These are phyloP conservation scores for Equus przewalskii DNA, from an alignment of 2,113 vertebrate species.

Conservation along the genomic window DNA sequence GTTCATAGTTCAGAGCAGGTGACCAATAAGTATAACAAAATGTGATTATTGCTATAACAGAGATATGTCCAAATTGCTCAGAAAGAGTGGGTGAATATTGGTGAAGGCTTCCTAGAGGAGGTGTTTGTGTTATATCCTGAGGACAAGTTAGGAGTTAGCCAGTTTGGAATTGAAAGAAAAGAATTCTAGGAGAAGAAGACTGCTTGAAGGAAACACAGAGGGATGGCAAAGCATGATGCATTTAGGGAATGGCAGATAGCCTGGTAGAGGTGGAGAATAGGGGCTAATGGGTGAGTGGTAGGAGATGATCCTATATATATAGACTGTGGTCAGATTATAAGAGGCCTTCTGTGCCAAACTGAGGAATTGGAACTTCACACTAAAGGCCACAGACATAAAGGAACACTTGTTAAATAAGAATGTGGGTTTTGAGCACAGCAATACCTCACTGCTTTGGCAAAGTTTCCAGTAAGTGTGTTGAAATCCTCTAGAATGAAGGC, in stretches of 20 bases:
- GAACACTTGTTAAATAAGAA: slow-evolving; percentile 20
- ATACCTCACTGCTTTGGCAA: background rate
- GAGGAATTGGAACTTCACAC: background rate
- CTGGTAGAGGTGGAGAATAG: background rate
- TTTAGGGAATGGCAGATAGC: background rate
- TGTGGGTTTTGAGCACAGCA: background rate
- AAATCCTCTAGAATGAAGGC: slow-evolving; percentile 31
- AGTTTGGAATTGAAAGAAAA: background rate
- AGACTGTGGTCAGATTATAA: background rate
- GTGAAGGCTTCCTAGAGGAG: background rate
- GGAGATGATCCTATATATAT: background rate
- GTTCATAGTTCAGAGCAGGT: slow-evolving; percentile 47
- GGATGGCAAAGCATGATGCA: background rate
- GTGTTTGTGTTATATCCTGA: background rate
- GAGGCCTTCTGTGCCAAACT: background rate
- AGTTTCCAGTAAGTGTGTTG: background rate
- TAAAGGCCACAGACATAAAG: background rate
- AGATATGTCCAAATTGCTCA: background rate
- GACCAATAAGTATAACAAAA: background rate
- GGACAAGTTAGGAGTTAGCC: background rate
- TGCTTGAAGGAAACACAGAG: background rate
- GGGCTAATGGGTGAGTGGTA: background rate
- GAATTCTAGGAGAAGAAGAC: background rate
- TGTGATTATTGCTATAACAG: background rate
- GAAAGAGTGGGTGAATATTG: background rate